Base-by-base conservation (phyloP, 2,797 vertebrate species). In the Aplochiton taeniatus region DNA sequence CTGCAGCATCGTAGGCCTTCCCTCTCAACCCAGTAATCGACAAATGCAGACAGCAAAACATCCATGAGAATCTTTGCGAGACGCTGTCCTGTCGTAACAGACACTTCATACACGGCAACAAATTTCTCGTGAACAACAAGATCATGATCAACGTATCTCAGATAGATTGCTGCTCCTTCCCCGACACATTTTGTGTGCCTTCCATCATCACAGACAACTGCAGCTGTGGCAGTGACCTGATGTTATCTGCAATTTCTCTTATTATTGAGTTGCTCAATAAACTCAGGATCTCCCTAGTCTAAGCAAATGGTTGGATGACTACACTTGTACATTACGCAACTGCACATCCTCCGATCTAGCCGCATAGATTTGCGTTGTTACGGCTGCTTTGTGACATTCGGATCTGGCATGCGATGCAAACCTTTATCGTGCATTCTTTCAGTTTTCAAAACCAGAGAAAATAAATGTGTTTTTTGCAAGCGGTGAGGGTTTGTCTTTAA, bases 1-100 rank as follows among this genome's bases (percentile, higher is more conserved):
- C 51, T 8, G 59, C 64, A 9, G 64, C 64, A 63, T 72, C 47
- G 9, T 67, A 62, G 4, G 53, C 69, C 58, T 67, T 64, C n/a
- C 59, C 70, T 52, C 64, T 41, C 10, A 69, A 59, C 45, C 66
- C 58, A 42, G 51, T 43, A 44, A 72, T 52, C 4, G 58, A 19
- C 52, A 61, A 65, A 65, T 70, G 60, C 42, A 64, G 44, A 43
- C 72, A 54, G 14, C 60, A 73, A 19, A 14, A 69, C 71, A 66
- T 74, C 72, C 58, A 63, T 62, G 11, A 66, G 54, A 10, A 70
- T 56, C 31, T 45, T 70, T 11, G 67, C 58, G 53, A 74, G 63
- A 20, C 66, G 63, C 45, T 70, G 56, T 49, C 63, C 73, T 49
- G 63, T 74, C 43, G 68, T 70, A 16, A 50, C 18, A 10, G 59